Evolutionary conservation across 2,113 vertebrate species (phyloP), one percentile per base, ranked within the genome.

Genomic region (Apus apus): DNA sequence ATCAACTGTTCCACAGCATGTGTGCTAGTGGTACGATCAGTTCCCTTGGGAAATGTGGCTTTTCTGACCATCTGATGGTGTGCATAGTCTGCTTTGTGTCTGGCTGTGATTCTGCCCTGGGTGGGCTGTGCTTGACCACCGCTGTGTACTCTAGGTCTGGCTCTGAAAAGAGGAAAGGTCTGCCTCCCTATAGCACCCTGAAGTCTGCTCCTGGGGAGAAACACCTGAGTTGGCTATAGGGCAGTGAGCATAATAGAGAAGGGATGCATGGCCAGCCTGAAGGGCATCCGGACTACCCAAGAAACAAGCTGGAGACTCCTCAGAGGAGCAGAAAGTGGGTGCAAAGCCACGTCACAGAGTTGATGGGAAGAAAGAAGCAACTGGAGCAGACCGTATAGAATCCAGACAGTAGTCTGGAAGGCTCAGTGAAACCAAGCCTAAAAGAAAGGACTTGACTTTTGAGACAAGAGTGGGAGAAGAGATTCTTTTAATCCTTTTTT

Each of bases 251-350:
- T 45, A 27, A 34, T 3, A 11, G 70, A 25, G 18, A 81, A 62
- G 30, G 38, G 32, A 67, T 34, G 43, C 56, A 87, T 36, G 32
- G 22, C 36, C 34, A 81, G 57, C 29, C 78, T 56, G 27, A 48
- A 30, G 8, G 40, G 60, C 26, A 38, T 27, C n/a, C 4, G 2
- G 3, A 0, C 26, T 68, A 40, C 70, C 30, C 18, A 12, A 40
- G 73, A 78, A 94, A 48, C 34, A 50, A 81, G 4, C 53, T 85
- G 66, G 53, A 68, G 43, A 22, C 11, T 90, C 22, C 50, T 54
- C 36, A 40, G 26, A 34, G 29, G 17, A 85, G 29, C 29, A 85
- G 74, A 79, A 82, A 25, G 17, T 15, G 13, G 18, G 6, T 73
- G 32, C n/a, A 82, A 21, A 89, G 48, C 8, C 34, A 68, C 29